These are phyloP conservation scores for Thera britannica DNA, from an alignment of 2,888 invertebrate genomes.

Conservation along the genomic window DNA sequence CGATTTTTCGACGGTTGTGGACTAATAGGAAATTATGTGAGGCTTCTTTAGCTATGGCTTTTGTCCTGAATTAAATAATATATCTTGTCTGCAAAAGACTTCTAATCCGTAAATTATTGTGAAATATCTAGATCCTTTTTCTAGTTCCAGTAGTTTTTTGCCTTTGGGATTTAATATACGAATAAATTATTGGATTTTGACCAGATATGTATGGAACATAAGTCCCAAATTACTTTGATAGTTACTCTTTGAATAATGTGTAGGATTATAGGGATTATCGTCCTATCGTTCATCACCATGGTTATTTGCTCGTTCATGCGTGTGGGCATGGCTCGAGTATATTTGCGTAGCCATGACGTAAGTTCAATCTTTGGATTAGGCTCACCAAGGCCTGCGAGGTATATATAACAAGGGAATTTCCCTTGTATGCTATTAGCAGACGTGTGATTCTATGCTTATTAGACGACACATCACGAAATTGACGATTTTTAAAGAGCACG, in stretches of 20 bases:
- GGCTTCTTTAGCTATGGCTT: no score
- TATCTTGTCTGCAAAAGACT: no score
- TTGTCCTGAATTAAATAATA: no score
- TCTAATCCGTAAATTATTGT: no score
- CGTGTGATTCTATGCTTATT: neutral
- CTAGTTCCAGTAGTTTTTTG: no score
- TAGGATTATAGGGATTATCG: neutral
- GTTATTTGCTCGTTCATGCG: conserved; percentile 4
- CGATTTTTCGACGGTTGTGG: no score
- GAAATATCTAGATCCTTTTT: no score
- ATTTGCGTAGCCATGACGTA: conserved; percentile 22
- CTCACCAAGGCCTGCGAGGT: neutral
- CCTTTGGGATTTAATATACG: no score
- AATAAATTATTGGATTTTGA: neutral
- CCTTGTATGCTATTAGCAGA: neutral
- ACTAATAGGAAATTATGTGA: no score
- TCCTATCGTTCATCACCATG: conserved; percentile 9
- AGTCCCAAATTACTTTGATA: neutral
- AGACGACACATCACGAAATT: no score
- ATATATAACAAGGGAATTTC: neutral
- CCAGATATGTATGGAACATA: neutral
- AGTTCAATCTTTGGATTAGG: conserved; percentile 13
- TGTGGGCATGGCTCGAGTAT: conserved; percentile 15
- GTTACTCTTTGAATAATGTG: neutral
- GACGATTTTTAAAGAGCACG: no score